Conservation (phyloP, 2,113 vertebrate species). For the Turnix velox region DNA sequence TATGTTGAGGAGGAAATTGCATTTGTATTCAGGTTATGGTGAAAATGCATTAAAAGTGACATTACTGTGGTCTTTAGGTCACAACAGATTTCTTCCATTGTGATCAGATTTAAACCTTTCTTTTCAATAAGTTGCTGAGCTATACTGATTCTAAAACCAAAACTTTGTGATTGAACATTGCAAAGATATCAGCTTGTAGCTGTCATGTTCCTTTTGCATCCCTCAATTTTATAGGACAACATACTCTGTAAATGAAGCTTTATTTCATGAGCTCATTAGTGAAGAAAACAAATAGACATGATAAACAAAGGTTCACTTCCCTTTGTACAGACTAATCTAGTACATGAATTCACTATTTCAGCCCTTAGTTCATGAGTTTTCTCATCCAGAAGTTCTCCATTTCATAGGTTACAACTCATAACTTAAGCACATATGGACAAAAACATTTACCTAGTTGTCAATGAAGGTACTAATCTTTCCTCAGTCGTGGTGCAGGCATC, state of each 20-base stretch:
- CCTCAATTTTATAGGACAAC: neutral
- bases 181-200: neutral
- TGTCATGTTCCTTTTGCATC: neutral
- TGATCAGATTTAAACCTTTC: neutral
- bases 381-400: neutral
- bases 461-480: neutral
- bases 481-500: rapidly evolving
- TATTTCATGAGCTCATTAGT: neutral
- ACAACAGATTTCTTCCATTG: neutral
- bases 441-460: neutral
- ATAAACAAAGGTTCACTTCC: neutral
- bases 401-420: neutral
- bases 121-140: neutral
- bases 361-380: neutral
- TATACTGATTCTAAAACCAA: neutral
- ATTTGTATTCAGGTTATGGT: neutral
- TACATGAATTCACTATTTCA: neutral
- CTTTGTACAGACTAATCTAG: neutral
- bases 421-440: neutral
- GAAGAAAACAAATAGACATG: neutral
- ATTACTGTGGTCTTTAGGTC: neutral
- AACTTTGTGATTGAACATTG: neutral
- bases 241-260: neutral
- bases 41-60: neutral
- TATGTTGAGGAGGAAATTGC: neutral